Evolutionary conservation across 2,888 invertebrate genomes (phyloP).

Genomic region (Parapristionchus giblindavisi): DNA sequence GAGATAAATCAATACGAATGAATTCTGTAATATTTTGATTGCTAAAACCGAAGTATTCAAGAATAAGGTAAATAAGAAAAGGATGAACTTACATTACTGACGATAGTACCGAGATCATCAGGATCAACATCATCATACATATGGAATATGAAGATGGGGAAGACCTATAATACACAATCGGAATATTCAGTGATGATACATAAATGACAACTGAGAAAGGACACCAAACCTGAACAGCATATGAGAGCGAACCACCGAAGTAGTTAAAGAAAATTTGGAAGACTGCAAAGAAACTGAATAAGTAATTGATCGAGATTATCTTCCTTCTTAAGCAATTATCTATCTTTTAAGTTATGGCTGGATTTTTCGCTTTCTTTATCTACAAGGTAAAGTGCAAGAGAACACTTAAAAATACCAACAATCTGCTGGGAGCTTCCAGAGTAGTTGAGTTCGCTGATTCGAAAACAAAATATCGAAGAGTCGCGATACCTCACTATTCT

Average conservation of each 20-base stretch:
- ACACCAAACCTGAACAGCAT: constrained; percentile 72
- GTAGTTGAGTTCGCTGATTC: constrained; percentile 71
- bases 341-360: constrained; percentile 42
- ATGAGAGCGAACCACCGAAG: constrained; percentile 74
- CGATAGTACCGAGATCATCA: constrained; percentile 42
- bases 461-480: constrained; percentile 66
- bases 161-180: constrained; percentile 29
- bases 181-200: background rate
- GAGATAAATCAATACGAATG: constrained; percentile 75
- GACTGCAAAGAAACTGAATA: constrained; percentile 69
- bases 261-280: constrained; percentile 73
- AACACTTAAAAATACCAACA: constrained; percentile 59
- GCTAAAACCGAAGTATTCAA: background rate
- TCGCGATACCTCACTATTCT: constrained; percentile 42
- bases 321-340: too few relatives aligned
- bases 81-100: constrained; percentile 58
- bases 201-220: constrained; percentile 1
- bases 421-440: constrained; percentile 70
- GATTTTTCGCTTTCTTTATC: background rate
- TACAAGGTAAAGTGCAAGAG: background rate
- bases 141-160: constrained; percentile 73
- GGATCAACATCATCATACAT: constrained; percentile 70
- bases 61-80: background rate
- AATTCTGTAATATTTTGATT: constrained; percentile 70
- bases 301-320: too few relatives aligned